These are phyloP conservation scores for Proisotoma minuta DNA, from an alignment of 2,888 invertebrate species.

Conservation along the genomic window DNA sequence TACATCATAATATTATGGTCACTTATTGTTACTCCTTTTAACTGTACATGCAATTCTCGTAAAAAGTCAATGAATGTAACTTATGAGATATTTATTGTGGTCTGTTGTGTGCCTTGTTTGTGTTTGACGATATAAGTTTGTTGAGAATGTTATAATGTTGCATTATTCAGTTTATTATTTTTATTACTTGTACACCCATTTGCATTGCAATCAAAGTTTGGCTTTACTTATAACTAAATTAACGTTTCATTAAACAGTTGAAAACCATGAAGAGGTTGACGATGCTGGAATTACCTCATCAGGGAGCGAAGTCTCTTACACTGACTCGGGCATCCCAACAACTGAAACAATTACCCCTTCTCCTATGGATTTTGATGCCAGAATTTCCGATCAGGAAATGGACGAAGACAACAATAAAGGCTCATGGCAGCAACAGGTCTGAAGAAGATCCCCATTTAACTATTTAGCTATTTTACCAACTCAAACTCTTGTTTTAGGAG, in stretches of 20 bases:
- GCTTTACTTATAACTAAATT: no score
- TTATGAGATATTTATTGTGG: no score
- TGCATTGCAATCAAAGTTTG: no score
- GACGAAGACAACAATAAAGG: constrained; percentile 1
- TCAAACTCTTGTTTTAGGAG: neutral
- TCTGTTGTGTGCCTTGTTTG: no score
- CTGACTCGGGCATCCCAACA: constrained; percentile 46
- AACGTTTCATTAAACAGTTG: neutral
- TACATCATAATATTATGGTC: no score
- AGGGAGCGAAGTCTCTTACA: constrained; percentile 43
- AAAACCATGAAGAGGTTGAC: constrained; percentile 5
- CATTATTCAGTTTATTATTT: no score
- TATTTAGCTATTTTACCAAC: neutral
- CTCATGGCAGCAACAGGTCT: constrained; percentile 15
- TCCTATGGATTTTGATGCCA: constrained; percentile 42
- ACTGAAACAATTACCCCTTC: constrained; percentile 44
- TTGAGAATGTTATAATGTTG: no score
- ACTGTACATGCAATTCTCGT: no score
- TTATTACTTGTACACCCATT: no score
- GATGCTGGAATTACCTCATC: constrained; percentile 37
- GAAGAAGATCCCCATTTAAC: neutral
- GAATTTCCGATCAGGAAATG: constrained; percentile 35
- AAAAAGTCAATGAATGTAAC: no score
- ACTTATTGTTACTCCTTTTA: no score
- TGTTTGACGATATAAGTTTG: no score